Conservation (phyloP, 1,140 invertebrate species). For the Drosophila simulans region DNA sequence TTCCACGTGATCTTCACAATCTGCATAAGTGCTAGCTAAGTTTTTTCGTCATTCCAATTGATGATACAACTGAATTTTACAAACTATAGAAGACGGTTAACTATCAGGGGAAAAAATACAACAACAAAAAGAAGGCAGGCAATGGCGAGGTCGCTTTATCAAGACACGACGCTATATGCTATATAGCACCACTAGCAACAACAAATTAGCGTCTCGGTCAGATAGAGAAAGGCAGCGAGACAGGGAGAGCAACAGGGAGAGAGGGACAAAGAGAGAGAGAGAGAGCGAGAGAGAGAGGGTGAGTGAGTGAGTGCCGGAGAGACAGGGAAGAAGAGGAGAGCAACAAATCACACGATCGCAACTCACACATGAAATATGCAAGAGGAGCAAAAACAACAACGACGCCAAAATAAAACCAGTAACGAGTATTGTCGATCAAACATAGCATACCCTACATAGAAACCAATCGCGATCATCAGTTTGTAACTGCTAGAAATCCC, state of each 20-base stretch:
- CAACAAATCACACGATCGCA: slow-evolving; percentile 47
- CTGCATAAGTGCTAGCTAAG: neutral
- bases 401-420: slow-evolving; percentile 38
- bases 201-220: slow-evolving; percentile 44
- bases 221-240: slow-evolving; percentile 17
- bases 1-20: slow-evolving; percentile 5
- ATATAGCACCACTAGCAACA: slow-evolving; percentile 36
- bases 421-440: neutral
- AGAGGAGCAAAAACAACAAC: slow-evolving; percentile 39
- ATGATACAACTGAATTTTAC: slow-evolving; percentile 4
- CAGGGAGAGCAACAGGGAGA: neutral
- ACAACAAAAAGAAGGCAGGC: slow-evolving; percentile 5
- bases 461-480: neutral
- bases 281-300: neutral
- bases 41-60: neutral
- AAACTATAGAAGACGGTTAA: slow-evolving; percentile 21
- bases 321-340: slow-evolving; percentile 14
- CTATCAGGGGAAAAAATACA: neutral
- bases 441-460: slow-evolving; percentile 1
- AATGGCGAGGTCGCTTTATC: slow-evolving; percentile 49
- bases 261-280: neutral
- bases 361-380: slow-evolving; percentile 44
- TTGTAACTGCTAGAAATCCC: neutral
- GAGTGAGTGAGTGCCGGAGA: neutral
- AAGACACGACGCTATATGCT: slow-evolving; percentile 33